Conservation (phyloP, 1,140 invertebrate species). For the Subanguina moxae region DNA sequence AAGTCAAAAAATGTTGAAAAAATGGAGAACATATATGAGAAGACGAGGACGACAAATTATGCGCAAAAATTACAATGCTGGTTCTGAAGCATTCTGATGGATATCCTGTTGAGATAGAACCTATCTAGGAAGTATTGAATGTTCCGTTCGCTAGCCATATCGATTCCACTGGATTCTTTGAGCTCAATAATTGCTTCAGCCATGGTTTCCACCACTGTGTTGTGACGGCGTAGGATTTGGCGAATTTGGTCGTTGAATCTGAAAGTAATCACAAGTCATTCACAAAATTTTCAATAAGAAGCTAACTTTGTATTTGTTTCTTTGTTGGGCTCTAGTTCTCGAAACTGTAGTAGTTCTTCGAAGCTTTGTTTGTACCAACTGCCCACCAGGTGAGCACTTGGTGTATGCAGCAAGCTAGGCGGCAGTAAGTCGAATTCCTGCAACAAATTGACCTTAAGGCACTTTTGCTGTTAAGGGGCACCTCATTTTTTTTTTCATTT, state of each 20-base stretch:
- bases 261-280: not conserved
- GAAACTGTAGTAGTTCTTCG: slow-evolving; percentile 23
- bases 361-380: slow-evolving; percentile 52
- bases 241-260: slow-evolving; percentile 53
- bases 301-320: not conserved
- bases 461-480: too few relatives aligned
- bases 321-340: slow-evolving; percentile 13
- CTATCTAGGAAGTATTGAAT: slow-evolving; percentile 97
- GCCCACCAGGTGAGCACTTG: slow-evolving; percentile 46
- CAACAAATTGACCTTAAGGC: too few relatives aligned
- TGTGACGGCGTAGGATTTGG: slow-evolving; percentile 73
- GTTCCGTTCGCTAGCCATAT: slow-evolving; percentile 79
- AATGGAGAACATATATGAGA: too few relatives aligned
- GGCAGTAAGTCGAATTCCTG: slow-evolving; percentile 54
- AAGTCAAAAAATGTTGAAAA: too few relatives aligned
- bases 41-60: too few relatives aligned
- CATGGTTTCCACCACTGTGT: slow-evolving; percentile 96
- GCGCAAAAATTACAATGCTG: slow-evolving; percentile 68
- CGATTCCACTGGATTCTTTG: slow-evolving; percentile 83
- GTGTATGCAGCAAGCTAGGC: slow-evolving; percentile 48
- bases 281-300: not conserved
- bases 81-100: slow-evolving; percentile 94
- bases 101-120: slow-evolving; percentile 91
- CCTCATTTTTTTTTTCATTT: too few relatives aligned
- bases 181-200: slow-evolving; percentile 92